These are phyloP conservation scores for Agonopterix alstromeriana DNA, from an alignment of 2,888 invertebrate species.

Conservation along the genomic window DNA sequence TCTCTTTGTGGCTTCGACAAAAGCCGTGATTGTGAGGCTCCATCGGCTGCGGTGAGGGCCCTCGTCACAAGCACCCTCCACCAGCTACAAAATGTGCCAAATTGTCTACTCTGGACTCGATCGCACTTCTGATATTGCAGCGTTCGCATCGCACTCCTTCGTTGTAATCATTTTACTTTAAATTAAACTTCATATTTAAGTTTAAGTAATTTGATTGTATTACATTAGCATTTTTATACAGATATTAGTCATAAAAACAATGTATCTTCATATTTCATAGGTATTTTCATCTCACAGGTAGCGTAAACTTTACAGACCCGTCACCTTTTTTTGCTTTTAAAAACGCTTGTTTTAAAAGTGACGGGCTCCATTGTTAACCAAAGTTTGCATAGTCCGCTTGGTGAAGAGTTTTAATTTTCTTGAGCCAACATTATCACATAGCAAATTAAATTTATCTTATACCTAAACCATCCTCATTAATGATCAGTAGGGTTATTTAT, in stretches of 20 bases:
- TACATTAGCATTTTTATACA: too few relatives aligned
- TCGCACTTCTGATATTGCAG: constrained; percentile 46
- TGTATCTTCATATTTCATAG: too few relatives aligned
- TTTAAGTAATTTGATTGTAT: too few relatives aligned
- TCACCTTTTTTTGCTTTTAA: too few relatives aligned
- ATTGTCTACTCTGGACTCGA: constrained; percentile 54
- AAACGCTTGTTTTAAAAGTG: too few relatives aligned
- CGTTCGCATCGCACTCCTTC: constrained; percentile 13
- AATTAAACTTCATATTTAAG: too few relatives aligned
- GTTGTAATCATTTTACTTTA: too few relatives aligned
- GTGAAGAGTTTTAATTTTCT: constrained; percentile 39
- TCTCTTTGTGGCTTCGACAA: constrained; percentile 45
- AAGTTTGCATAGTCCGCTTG: constrained; percentile 21
- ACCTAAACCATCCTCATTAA: constrained; percentile 36
- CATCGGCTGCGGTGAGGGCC: constrained; percentile 34
- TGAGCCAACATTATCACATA: constrained; percentile 45
- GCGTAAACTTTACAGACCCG: too few relatives aligned
- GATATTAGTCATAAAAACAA: too few relatives aligned
- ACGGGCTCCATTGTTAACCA: constrained; percentile 10
- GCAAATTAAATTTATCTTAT: constrained; percentile 50
- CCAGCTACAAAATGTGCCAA: constrained; percentile 57
- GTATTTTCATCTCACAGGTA: too few relatives aligned
- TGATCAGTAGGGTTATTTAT: constrained; percentile 31
- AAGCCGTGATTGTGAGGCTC: constrained; percentile 45
- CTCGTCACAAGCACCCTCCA: constrained; percentile 38